Conservation (phyloP, 2,797 vertebrate genomes). For the Rousettus madagascariensis region DNA sequence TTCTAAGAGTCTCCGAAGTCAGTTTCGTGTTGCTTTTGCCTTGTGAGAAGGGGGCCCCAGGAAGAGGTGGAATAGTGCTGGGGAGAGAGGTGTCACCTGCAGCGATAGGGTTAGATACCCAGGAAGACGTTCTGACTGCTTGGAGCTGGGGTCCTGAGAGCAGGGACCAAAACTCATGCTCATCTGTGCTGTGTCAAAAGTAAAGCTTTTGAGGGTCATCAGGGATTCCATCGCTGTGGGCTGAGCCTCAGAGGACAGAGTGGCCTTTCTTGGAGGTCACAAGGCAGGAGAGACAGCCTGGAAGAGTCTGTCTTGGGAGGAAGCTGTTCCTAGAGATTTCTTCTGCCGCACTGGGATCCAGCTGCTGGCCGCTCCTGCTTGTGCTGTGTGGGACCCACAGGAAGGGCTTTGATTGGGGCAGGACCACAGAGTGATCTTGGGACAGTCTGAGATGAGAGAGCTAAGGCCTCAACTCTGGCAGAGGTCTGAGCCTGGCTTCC, state of each 20-base stretch:
- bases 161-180: not conserved
- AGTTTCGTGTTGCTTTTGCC: not conserved
- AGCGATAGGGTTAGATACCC: not conserved
- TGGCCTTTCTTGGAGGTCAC: not conserved
- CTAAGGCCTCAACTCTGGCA: not conserved
- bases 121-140: not conserved
- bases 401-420: not conserved
- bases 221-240: not conserved
- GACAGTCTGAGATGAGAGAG: not conserved
- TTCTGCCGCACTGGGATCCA: not conserved
- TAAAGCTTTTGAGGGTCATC: not conserved
- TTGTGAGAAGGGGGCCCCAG: not conserved
- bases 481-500: not conserved
- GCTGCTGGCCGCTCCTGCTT: not conserved
- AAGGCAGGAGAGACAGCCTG: not conserved
- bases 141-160: not conserved
- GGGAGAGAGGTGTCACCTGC: not conserved
- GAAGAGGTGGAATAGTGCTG: not conserved
- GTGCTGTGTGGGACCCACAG: not conserved
- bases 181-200: not conserved
- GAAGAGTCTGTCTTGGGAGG: not conserved
- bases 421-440: not conserved
- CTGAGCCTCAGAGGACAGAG: not conserved
- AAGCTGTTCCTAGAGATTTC: not conserved
- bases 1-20: constrained; percentile 30